Conservation (phyloP, 2,888 invertebrate genomes). For the Dryocosmus kuriphilus region DNA sequence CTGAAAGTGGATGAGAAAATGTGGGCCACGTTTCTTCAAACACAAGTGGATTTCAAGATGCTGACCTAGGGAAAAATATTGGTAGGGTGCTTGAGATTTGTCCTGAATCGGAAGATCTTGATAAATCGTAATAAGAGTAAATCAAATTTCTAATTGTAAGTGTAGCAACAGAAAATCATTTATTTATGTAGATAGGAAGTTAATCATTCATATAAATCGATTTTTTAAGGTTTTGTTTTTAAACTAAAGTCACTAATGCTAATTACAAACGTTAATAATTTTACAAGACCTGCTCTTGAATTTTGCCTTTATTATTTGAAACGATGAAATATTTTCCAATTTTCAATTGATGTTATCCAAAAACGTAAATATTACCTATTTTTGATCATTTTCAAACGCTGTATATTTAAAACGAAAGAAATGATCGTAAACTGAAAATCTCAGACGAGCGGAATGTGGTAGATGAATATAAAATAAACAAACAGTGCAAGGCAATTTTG, state of each 20-base stretch:
- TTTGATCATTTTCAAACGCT: too few relatives aligned
- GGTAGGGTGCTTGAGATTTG: slow-evolving; percentile 14
- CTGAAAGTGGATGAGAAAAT: slow-evolving; percentile 35
- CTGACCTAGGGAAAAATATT: slow-evolving; percentile 34
- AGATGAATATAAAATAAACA: background rate
- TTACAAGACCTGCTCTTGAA: too few relatives aligned
- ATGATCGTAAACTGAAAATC: background rate
- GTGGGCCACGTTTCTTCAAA: slow-evolving; percentile 36
- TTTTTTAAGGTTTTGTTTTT: background rate
- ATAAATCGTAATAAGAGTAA: background rate
- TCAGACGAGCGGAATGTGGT: background rate
- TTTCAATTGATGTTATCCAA: too few relatives aligned
- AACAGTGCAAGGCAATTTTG: background rate
- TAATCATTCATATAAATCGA: background rate
- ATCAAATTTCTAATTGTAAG: background rate
- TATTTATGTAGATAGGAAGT: background rate
- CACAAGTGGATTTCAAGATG: slow-evolving; percentile 28
- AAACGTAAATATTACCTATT: too few relatives aligned
- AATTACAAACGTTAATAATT: too few relatives aligned
- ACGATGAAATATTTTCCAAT: too few relatives aligned
- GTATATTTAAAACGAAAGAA: background rate
- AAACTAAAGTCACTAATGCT: too few relatives aligned
- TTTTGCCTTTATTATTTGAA: too few relatives aligned
- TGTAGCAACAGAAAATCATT: too few relatives aligned
- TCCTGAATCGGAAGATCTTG: background rate